Evolutionary conservation across 2,888 invertebrate genomes (phyloP).

Genomic region (Adela reaumurella): DNA sequence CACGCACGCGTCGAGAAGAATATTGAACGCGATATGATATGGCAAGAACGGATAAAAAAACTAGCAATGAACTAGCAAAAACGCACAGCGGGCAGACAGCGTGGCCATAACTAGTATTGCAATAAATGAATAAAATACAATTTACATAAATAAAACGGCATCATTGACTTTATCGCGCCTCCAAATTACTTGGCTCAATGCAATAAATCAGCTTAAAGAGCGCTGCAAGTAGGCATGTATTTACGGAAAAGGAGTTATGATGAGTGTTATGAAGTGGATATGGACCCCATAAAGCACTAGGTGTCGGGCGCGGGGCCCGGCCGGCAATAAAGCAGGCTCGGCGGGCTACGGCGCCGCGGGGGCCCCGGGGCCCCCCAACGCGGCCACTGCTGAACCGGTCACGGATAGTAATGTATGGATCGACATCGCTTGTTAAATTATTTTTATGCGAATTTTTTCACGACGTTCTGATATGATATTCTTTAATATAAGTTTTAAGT

Average conservation of each 20-base stretch:
- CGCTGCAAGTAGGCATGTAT: background rate
- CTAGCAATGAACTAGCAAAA: too few relatives aligned
- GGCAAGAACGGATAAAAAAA: too few relatives aligned
- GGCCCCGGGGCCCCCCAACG: conserved; percentile 41
- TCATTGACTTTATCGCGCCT: background rate
- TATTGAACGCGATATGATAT: too few relatives aligned
- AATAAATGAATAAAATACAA: too few relatives aligned
- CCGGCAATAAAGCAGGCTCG: conserved; percentile 45
- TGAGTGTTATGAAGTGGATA: background rate
- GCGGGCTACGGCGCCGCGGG: conserved; percentile 44
- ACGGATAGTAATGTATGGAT: conserved; percentile 20
- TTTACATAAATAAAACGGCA: too few relatives aligned
- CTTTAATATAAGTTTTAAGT: too few relatives aligned
- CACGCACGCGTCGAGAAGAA: too few relatives aligned
- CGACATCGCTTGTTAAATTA: too few relatives aligned
- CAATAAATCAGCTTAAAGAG: background rate
- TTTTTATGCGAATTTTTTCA: too few relatives aligned
- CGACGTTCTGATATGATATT: too few relatives aligned
- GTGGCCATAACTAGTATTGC: too few relatives aligned
- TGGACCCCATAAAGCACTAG: background rate
- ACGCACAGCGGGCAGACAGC: too few relatives aligned
- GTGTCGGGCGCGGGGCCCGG: conserved; percentile 28
- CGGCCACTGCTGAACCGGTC: conserved; percentile 15
- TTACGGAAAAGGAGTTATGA: background rate
- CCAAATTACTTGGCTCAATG: background rate